A percentile compares a stretch with the other conserved stretches of the same genome.
Evolutionary conservation across 2,888 invertebrate species (phyloP).

Genomic region (Protonemura montana): DNA sequence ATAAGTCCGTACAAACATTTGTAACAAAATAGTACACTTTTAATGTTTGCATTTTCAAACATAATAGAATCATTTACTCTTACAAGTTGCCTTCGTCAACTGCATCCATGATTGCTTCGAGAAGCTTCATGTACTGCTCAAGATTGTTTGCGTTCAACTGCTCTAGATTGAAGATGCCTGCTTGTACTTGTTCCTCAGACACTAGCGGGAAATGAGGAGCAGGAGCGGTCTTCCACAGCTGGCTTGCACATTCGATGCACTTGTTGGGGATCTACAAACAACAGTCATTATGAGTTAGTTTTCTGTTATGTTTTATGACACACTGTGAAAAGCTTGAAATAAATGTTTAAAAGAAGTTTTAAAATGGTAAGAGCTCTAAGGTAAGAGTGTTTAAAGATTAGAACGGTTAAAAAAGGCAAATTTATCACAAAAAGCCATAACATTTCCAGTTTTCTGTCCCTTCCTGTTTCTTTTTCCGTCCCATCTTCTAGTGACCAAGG

Average conservation of each 20-base stretch:
- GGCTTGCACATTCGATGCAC: slow-evolving; percentile 62
- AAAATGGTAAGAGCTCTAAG: no score
- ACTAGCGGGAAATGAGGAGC: slow-evolving; percentile 55
- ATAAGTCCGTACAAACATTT: neutral
- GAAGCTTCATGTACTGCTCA: slow-evolving; percentile 62
- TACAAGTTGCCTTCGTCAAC: slow-evolving; percentile 64
- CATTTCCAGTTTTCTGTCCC: no score
- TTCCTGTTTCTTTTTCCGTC: no score
- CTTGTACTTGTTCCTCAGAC: slow-evolving; percentile 56
- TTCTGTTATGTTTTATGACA: no score
- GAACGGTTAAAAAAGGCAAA: no score
- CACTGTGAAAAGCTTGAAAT: no score
- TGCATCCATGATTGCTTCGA: slow-evolving; percentile 64
- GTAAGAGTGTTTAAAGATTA: no score
- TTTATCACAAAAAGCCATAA: no score
- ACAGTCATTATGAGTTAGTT: no score
- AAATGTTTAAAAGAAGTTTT: no score
- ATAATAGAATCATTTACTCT: slow-evolving; percentile 54
- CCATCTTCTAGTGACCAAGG: no score
- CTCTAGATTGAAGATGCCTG: slow-evolving; percentile 57
- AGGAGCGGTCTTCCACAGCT: slow-evolving; percentile 59
- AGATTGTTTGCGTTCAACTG: slow-evolving; percentile 61
- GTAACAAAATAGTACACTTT: no score
- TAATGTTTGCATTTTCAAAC: neutral
- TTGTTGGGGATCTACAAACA: slow-evolving; percentile 62